Evolutionary conservation across 2,888 invertebrate species (phyloP).

Genomic region (Noctua janthina): DNA sequence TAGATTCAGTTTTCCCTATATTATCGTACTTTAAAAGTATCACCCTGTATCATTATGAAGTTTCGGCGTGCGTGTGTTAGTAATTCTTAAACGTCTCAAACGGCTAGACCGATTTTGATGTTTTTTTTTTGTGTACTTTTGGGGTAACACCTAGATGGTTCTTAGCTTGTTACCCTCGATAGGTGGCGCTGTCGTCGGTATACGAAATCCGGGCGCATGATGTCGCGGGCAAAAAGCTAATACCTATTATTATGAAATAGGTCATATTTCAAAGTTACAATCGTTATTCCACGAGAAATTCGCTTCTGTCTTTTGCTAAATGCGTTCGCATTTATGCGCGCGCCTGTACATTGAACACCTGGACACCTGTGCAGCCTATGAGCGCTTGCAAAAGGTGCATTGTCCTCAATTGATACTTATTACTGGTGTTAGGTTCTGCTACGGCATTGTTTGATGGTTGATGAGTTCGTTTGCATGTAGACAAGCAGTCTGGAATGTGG

Average conservation of each 20-base stretch:
- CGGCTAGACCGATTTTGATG: background rate
- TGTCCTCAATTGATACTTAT: constrained; percentile 47
- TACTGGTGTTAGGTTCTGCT: constrained; percentile 29
- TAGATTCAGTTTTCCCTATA: no score
- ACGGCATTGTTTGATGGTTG: constrained; percentile 37
- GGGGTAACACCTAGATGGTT: background rate
- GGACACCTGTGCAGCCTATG: constrained; percentile 35
- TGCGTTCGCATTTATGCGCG: background rate
- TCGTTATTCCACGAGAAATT: background rate
- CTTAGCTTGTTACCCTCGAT: background rate
- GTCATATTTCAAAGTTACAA: background rate
- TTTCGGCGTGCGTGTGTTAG: background rate
- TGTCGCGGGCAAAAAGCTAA: background rate
- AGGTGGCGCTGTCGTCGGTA: background rate
- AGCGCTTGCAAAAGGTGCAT: constrained; percentile 29
- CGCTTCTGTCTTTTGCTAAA: background rate
- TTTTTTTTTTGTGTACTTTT: background rate
- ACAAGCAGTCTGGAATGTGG: background rate
- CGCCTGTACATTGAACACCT: constrained; percentile 24
- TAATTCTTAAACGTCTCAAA: background rate
- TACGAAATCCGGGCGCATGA: background rate
- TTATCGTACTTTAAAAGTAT: background rate
- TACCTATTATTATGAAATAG: background rate
- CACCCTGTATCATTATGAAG: background rate
- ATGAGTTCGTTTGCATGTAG: constrained; percentile 8